Base-by-base conservation (phyloP, 2,797 vertebrate genomes). In the Chelonia mydas region DNA sequence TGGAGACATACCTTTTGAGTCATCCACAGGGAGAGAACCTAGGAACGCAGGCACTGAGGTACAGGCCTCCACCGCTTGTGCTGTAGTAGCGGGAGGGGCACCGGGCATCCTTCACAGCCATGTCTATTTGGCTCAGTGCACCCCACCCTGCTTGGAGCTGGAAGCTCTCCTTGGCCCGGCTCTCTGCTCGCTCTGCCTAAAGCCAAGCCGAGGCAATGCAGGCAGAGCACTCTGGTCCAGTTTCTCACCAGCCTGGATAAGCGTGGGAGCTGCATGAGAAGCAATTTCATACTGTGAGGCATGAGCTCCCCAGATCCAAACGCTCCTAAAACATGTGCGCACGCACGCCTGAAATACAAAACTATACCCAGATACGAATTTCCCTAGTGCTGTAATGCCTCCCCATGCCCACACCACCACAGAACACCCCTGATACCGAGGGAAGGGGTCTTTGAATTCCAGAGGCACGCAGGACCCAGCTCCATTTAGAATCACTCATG, bases 401-500 rank as follows among this genome's bases (percentile, higher is more conserved):
- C n/a, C 37, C 27, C 0, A 17, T 12, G 4, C 28, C 41, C 25
- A 28, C 41, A 23, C 19, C 19, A 37, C 81, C 27, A 31, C 33
- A 86, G 15, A 86, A 28, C 15, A 49, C 25, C 95, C 6, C 72
- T 77, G 50, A 19, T 76, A 76, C 16, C 19, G 3, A 59, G 7
- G 7, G 11, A 15, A 1, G 37, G 65, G 2, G 13, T 49, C 1
- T 25, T 76, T 50, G 23, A 33, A 81, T 84, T 85, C 28, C 72
- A 85, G 54, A 54, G 45, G 1, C 0, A 1, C 13, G 7, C 2
- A 0, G 8, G 3, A 76, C 28, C 1, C 0, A 51, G 57, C 25
- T 77, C 45, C 45, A 47, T 77, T 77, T 28, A 2, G 72, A 78
- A 93, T 41, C 1, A 1, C 25, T 19, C 81, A 1, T 0, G 5